Evolutionary conservation across 2,797 vertebrate species (phyloP).

Genomic region (Acrocephalus scirpaceus): DNA sequence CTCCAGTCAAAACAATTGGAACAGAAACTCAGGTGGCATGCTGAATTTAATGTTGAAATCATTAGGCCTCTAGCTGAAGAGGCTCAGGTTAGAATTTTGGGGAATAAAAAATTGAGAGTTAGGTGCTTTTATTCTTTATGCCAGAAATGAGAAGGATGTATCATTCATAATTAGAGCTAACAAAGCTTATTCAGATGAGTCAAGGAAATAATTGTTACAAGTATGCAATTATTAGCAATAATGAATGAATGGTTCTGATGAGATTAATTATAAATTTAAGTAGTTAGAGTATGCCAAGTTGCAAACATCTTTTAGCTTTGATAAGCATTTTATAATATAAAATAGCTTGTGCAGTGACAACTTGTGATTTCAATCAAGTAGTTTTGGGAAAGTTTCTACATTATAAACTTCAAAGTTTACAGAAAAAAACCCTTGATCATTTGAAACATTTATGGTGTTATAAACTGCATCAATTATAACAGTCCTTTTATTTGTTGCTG

Average conservation of each 20-base stretch:
- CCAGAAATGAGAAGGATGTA: background rate
- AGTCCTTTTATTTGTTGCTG: background rate
- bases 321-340: constrained; percentile 9
- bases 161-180: constrained; percentile 14
- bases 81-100: background rate
- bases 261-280: background rate
- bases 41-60: background rate
- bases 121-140: constrained; percentile 10
- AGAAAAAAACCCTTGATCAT: background rate
- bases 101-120: background rate
- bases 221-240: background rate
- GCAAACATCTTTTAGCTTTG: background rate
- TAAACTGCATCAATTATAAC: background rate
- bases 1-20: background rate
- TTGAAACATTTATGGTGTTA: background rate
- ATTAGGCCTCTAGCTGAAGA: background rate
- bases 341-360: background rate
- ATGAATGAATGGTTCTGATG: background rate
- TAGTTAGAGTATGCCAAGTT: background rate
- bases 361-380: background rate
- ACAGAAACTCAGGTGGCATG: background rate
- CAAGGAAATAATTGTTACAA: background rate
- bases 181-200: background rate
- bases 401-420: background rate
- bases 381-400: background rate